Conservation (phyloP, 1,140 invertebrate genomes). For the Drosophila repletoides region DNA sequence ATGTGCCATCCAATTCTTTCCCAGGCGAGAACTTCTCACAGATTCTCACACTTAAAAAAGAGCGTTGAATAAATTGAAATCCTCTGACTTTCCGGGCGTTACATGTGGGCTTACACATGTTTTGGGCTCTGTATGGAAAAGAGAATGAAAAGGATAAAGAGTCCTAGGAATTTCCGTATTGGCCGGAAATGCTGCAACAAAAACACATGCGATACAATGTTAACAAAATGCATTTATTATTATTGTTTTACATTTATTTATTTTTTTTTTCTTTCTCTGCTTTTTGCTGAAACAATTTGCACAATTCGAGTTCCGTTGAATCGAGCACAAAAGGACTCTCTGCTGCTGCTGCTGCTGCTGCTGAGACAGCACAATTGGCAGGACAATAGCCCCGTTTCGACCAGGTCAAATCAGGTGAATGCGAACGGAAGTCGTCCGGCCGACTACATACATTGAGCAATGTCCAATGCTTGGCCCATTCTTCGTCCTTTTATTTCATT, state of each 20-base stretch:
- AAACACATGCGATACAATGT: constrained; percentile 44
- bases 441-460: constrained; percentile 42
- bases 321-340: constrained; percentile 22
- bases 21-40: constrained; percentile 53
- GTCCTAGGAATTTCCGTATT: constrained; percentile 20
- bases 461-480: constrained; percentile 23
- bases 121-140: constrained; percentile 31
- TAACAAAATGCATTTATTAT: constrained; percentile 42
- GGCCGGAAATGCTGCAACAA: constrained; percentile 42
- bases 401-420: constrained; percentile 69
- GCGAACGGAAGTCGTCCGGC: constrained; percentile 67
- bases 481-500: constrained; percentile 19
- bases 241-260: constrained; percentile 42
- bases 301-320: constrained; percentile 58
- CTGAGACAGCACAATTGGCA: constrained; percentile 46
- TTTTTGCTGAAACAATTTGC: constrained; percentile 39
- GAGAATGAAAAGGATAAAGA: constrained; percentile 39
- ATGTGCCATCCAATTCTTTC: too few relatives aligned
- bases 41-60: constrained; percentile 39
- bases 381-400: constrained; percentile 45
- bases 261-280: constrained; percentile 6
- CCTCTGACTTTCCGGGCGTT: constrained; percentile 22
- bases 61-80: not conserved
- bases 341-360: constrained; percentile 24
- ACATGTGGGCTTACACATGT: constrained; percentile 72